Conservation (phyloP, 2,888 invertebrate genomes). For the Chirona hameri region DNA sequence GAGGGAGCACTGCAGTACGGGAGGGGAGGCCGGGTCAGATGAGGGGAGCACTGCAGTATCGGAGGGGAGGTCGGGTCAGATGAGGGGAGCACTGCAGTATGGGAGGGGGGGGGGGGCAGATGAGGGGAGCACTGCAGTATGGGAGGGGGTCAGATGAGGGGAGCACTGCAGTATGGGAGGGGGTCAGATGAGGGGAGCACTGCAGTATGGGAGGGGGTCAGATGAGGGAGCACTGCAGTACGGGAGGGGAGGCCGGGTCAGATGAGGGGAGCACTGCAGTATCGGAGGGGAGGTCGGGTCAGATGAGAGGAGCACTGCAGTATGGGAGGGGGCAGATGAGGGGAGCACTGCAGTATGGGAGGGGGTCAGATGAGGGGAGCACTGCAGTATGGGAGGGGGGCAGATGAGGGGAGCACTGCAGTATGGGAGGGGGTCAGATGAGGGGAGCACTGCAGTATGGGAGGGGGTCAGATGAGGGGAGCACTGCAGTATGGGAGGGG, state of each 20-base stretch:
- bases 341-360: background rate
- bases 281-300: background rate
- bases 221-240: background rate
- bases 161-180: background rate
- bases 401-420: background rate
- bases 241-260: too few species aligned
- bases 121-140: background rate
- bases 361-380: background rate
- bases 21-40: background rate
- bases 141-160: background rate
- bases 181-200: background rate
- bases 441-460: too few species aligned
- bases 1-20: background rate
- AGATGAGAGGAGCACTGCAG: background rate
- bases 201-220: background rate
- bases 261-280: constrained; percentile 72
- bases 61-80: too few species aligned
- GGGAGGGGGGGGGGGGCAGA: background rate
- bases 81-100: constrained; percentile 70
- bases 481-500: background rate
- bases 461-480: background rate
- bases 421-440: too few species aligned
- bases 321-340: background rate
- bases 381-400: background rate
- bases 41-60: background rate